Percentiles rank a stretch among this genome's conserved stretches.
These are phyloP conservation scores for Urocolius indicus DNA, from an alignment of 2,113 vertebrate species.

Conservation along the genomic window DNA sequence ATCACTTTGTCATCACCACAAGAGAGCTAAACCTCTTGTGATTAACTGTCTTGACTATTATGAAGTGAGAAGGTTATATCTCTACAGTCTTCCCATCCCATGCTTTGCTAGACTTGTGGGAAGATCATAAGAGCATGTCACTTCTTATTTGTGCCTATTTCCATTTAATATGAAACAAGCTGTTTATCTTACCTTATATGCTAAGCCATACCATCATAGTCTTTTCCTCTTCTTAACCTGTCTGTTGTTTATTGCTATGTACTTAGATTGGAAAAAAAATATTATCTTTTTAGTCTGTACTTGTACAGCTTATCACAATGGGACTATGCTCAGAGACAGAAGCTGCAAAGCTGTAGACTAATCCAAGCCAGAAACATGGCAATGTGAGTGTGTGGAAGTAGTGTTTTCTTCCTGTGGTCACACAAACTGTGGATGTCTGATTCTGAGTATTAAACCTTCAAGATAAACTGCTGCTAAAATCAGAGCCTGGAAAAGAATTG, in stretches of 20 bases:
- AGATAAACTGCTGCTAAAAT: not conserved
- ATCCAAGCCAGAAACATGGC: not conserved
- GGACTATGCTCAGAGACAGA: not conserved
- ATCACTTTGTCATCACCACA: not conserved
- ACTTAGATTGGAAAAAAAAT: not conserved
- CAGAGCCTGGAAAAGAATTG: not conserved
- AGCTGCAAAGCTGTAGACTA: not conserved
- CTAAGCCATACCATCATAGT: fast-evolving
- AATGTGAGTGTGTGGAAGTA: not conserved
- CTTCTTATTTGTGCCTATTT: not conserved
- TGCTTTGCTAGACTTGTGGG: not conserved
- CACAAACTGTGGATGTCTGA: not conserved
- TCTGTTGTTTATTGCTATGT: not conserved
- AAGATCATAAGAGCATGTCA: not conserved
- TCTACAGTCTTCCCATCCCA: not conserved
- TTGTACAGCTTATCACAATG: not conserved
- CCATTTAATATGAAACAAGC: not conserved
- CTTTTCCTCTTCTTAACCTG: not conserved
- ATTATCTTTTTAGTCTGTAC: not conserved
- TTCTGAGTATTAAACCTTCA: not conserved
- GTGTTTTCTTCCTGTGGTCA: not conserved
- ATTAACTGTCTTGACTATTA: not conserved
- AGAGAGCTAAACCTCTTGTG: not conserved
- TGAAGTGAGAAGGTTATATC: not conserved
- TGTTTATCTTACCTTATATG: not conserved